These are phyloP conservation scores for Tokudaia tokunoshimensis DNA, from an alignment of 2,797 vertebrate genomes.

Conservation along the genomic window DNA sequence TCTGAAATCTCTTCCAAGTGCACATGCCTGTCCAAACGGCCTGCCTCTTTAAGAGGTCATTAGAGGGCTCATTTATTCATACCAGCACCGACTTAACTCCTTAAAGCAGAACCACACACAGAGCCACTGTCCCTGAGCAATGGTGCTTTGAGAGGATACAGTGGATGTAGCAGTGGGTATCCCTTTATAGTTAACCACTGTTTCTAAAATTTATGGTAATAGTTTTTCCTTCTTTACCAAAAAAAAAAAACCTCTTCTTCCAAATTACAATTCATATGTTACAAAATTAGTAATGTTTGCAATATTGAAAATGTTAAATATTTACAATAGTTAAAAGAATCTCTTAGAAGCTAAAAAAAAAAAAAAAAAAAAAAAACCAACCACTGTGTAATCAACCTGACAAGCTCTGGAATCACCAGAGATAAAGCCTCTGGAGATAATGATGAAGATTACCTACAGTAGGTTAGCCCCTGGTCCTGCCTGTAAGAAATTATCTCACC, in stretches of 20 bases:
- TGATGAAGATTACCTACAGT: too few relatives aligned
- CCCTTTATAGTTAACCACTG: not conserved
- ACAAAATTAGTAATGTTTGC: not conserved
- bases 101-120: not conserved
- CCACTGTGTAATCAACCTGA: not conserved
- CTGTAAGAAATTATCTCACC: not conserved
- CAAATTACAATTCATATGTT: slow-evolving; percentile 26
- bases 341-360: not conserved
- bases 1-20: slow-evolving; percentile 11
- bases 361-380: too few relatives aligned
- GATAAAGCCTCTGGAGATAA: not conserved
- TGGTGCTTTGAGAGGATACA: not conserved
- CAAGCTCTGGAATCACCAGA: not conserved
- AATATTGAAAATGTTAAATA: not conserved
- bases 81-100: not conserved
- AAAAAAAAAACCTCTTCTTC: not conserved
- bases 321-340: not conserved
- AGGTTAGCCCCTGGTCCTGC: not conserved
- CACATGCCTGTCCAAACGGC: not conserved
- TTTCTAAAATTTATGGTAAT: slow-evolving; percentile 21
- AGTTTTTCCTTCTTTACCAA: not conserved
- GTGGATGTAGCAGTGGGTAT: not conserved
- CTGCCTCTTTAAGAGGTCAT: slow-evolving; percentile 1
- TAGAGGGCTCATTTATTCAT: not conserved
- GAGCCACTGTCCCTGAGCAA: not conserved